A percentile compares a stretch with the other conserved stretches of the same genome.
phyloP scores from a whole-genome alignment of 2,113 vertebrate genomes.

The Protobothrops mucrosquamatus region DNA sequence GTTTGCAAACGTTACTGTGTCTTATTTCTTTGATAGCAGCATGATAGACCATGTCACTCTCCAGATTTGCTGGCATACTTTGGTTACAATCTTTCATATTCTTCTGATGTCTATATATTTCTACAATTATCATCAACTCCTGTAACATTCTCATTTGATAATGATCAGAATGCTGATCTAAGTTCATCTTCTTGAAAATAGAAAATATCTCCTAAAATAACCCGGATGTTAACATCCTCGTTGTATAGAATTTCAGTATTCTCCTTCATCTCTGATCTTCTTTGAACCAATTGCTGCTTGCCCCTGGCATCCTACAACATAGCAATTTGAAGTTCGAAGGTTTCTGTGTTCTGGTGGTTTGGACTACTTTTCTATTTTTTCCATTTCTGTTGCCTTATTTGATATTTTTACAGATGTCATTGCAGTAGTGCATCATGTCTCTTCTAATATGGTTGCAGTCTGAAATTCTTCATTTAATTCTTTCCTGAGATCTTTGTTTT shows the following conservation, averaged over 20 bases:
- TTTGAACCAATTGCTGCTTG: not conserved
- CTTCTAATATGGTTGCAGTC: not conserved
- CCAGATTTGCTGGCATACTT: not conserved
- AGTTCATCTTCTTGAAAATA: not conserved
- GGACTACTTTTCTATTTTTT: not conserved
- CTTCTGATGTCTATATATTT: not conserved
- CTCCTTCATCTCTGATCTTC: not conserved
- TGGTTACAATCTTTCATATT: not conserved
- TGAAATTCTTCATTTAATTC: not conserved
- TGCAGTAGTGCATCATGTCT: not conserved
- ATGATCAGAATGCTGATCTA: not conserved
- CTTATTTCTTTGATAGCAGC: not conserved
- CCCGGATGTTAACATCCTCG: not conserved
- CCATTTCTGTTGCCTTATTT: not conserved
- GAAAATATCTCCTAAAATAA: not conserved
- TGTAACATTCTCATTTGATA: not conserved
- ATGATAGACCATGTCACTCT: not conserved
- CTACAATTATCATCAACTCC: not conserved
- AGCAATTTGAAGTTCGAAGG: not conserved
- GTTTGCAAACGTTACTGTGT: not conserved
- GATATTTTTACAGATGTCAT: not conserved
- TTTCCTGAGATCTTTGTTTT: not conserved
- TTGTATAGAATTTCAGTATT: not conserved
- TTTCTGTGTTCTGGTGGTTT: not conserved
- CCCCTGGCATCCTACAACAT: not conserved